A percentile compares a stretch with the other conserved stretches of the same genome.
phyloP scores from a whole-genome alignment of 2,888 invertebrate genomes.

The Pedicia rivosa region DNA sequence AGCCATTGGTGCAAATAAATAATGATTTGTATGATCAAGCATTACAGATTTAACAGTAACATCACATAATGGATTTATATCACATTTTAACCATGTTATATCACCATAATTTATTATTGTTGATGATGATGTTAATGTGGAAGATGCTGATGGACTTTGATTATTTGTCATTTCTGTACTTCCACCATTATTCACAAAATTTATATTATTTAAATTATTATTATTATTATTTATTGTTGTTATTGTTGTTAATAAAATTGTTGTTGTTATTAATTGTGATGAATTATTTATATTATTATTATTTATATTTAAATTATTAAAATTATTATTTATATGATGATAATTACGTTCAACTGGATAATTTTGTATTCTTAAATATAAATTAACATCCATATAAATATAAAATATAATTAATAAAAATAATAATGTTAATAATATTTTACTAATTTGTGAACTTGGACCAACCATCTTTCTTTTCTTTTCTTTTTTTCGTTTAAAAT shows the following conservation, averaged over 20 bases:
- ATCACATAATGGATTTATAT: constrained; percentile 57
- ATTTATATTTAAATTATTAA: neutral
- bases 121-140: neutral
- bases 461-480: constrained; percentile 40
- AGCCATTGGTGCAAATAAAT: constrained; percentile 66
- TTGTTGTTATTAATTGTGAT: constrained; percentile 7
- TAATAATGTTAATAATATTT: constrained; percentile 43
- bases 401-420: constrained; percentile 44
- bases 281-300: constrained; percentile 17
- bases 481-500: neutral
- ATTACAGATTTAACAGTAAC: constrained; percentile 71
- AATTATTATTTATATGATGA: constrained; percentile 19
- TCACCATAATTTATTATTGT: constrained; percentile 31
- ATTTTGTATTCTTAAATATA: constrained; percentile 53
- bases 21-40: constrained; percentile 71
- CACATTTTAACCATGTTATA: constrained; percentile 46
- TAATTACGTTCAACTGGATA: constrained; percentile 42
- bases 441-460: constrained; percentile 56
- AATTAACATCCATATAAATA: constrained; percentile 52
- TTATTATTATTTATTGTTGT: constrained; percentile 3
- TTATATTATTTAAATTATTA: neutral
- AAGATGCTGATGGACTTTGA: neutral
- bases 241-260: constrained; percentile 1
- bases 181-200: neutral
- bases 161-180: neutral